Evolutionary conservation across 2,888 invertebrate species (phyloP), one percentile per base, ranked within the genome.

Genomic region (Aphelenchoides bicaudatus): DNA sequence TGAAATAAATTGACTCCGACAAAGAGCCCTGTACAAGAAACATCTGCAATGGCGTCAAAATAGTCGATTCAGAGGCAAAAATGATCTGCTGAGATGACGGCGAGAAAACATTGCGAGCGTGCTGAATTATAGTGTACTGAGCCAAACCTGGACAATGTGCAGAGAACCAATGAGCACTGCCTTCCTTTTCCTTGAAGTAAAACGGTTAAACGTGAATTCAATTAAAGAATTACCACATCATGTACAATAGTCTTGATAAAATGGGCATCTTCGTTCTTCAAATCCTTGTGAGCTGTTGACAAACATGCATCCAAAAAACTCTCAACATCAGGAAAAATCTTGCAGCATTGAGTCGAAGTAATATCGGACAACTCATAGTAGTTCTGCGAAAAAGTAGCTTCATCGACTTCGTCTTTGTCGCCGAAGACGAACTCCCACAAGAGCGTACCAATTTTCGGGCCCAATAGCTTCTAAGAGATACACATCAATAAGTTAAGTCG

Each of bases 41-140:
- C 66, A 74, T 66, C 63, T 74, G 71, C 13, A 71, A 56, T 3
- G 72, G 69, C 0, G 72, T 61, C 19, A 75, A 64, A 50, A 74
- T 66, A 50, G 68, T 67, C 6, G 74, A 74, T 29, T 57, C 19
- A 21, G 52, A 23, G 8, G 19, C 52, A 28, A 47, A 51, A 13
- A 51, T 23, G 23, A 51, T 28, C n/a, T 51, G 31, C 27, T 43
- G 25, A n/a, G 43, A 27, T 27, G 27, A 16, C 2, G 34, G 39
- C 25, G 16, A 25, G 10, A 51, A 13, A n/a, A 16, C 47, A 13
- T 51, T 30, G 21, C 52, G 31, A 10, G 39, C 8, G 3, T 51
- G 37, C 2, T 39, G 37, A 19, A 51, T 10, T 23, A 51, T 39
- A 13, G 37, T 39, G 38, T 43, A 34, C 6, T 27, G 30, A 3